Percentiles rank a stretch among this genome's conserved stretches.
These are phyloP conservation scores for Caenorhabditis brenneri DNA, from an alignment of 1,140 invertebrate genomes.

Conservation along the genomic window DNA sequence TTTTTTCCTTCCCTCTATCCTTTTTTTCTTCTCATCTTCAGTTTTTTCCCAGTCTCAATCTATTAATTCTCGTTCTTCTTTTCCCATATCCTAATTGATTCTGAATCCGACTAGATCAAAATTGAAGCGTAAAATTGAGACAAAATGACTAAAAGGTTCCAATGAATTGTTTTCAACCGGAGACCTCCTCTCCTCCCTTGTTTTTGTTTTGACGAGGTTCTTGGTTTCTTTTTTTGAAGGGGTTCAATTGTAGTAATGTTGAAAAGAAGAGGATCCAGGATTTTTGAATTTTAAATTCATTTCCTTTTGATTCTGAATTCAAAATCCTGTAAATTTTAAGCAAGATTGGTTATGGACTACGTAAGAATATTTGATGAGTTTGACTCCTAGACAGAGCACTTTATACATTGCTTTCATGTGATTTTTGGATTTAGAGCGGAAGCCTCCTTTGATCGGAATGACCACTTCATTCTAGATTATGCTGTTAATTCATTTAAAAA, in stretches of 20 bases:
- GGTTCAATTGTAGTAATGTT: too few species aligned
- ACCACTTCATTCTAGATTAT: too few species aligned
- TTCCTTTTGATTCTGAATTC: not conserved
- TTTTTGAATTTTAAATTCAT: not conserved
- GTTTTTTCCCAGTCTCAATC: not conserved
- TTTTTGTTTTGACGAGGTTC: not conserved
- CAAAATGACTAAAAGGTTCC: not conserved
- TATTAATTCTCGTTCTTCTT: not conserved
- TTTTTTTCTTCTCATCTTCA: not conserved
- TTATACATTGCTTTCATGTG: not conserved
- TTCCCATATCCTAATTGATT: constrained; percentile 15
- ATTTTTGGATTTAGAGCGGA: not conserved
- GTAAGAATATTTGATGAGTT: not conserved
- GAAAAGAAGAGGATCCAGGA: not conserved
- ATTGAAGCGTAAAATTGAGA: constrained; percentile 20
- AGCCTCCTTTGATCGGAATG: too few species aligned
- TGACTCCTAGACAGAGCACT: not conserved
- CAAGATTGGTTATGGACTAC: not conserved
- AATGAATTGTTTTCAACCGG: not conserved
- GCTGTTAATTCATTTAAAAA: too few species aligned
- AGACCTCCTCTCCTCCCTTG: too few species aligned
- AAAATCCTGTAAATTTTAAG: not conserved
- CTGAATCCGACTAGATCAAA: not conserved
- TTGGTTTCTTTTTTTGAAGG: not conserved
- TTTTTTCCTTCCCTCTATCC: not conserved